A percentile compares a stretch with the other conserved stretches of the same genome.
These are phyloP conservation scores for Gnatocerus cornutus DNA, from an alignment of 2,888 invertebrate genomes.

Conservation along the genomic window DNA sequence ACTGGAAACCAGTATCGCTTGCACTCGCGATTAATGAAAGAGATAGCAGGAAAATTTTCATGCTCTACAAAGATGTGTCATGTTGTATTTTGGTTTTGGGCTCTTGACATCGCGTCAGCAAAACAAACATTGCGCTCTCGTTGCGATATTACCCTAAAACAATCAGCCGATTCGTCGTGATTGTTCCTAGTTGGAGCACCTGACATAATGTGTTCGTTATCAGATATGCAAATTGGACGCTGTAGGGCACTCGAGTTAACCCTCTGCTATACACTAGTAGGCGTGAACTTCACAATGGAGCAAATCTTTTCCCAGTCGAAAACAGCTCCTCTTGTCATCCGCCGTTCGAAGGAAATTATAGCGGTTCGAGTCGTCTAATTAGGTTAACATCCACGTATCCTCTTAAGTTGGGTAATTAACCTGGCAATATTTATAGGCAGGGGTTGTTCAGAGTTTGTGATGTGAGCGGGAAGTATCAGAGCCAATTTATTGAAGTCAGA, in stretches of 20 bases:
- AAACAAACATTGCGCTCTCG: constrained; percentile 8
- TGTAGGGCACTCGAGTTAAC: constrained; percentile 35
- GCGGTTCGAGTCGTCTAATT: constrained; percentile 45
- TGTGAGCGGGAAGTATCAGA: constrained; percentile 25
- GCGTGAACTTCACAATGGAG: constrained; percentile 21
- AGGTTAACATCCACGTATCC: constrained; percentile 47
- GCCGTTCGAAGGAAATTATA: constrained; percentile 44
- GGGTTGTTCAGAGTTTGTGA: constrained; percentile 34
- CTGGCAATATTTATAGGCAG: constrained; percentile 48
- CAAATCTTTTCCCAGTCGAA: constrained; percentile 27
- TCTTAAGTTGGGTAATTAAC: constrained; percentile 50
- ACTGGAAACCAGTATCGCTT: too few relatives aligned
- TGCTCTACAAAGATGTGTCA: too few relatives aligned
- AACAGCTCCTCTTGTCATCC: constrained; percentile 19
- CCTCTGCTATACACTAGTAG: constrained; percentile 21
- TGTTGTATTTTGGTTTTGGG: too few relatives aligned
- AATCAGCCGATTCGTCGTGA: constrained; percentile 16
- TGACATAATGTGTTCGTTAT: constrained; percentile 38
- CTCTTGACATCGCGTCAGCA: background rate
- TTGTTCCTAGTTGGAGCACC: constrained; percentile 20
- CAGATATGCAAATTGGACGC: constrained; percentile 40
- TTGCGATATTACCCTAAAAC: constrained; percentile 10
- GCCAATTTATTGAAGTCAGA: constrained; percentile 48
- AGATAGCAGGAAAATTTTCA: too few relatives aligned
- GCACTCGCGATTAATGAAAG: too few relatives aligned